These are phyloP conservation scores for Melanotaenia trifasciata DNA, from an alignment of 2,797 vertebrate genomes.

Conservation along the genomic window DNA sequence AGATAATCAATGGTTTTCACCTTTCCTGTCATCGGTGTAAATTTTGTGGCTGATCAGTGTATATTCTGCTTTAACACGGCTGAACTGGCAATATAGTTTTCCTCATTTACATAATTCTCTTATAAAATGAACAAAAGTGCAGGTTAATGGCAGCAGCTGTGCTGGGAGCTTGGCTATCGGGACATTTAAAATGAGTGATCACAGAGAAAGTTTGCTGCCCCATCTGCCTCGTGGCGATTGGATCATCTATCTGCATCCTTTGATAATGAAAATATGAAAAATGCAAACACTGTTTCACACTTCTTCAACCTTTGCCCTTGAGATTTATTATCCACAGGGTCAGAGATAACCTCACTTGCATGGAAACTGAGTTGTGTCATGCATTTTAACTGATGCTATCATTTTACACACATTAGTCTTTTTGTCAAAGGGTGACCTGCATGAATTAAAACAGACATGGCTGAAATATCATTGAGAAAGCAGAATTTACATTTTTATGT, in stretches of 20 bases:
- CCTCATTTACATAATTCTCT: conserved; percentile 19
- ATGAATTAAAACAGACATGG: background rate
- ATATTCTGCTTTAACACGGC: background rate
- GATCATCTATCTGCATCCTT: conserved; percentile 5
- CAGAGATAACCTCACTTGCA: background rate
- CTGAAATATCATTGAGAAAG: background rate
- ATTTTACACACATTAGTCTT: background rate
- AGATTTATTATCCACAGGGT: background rate
- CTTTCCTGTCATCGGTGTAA: background rate
- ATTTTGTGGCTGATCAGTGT: conserved; percentile 1
- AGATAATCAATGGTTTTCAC: conserved; percentile 1
- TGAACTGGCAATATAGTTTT: conserved; percentile 2
- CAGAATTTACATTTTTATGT: background rate
- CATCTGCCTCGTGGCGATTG: conserved; percentile 7
- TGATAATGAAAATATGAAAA: conserved; percentile 17
- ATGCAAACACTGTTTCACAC: conserved; percentile 4
- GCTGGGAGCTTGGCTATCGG: background rate
- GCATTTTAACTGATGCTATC: background rate
- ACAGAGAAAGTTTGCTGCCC: conserved; percentile 19
- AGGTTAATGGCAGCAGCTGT: conserved; percentile 8
- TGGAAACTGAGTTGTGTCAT: no score
- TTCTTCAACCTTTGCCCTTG: conserved; percentile 1
- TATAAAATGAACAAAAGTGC: conserved; percentile 21
- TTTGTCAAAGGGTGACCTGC: background rate
- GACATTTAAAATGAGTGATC: conserved; percentile 21